phyloP scores from a whole-genome alignment of 1,140 invertebrate species.

The Helicoverpa armigera region DNA sequence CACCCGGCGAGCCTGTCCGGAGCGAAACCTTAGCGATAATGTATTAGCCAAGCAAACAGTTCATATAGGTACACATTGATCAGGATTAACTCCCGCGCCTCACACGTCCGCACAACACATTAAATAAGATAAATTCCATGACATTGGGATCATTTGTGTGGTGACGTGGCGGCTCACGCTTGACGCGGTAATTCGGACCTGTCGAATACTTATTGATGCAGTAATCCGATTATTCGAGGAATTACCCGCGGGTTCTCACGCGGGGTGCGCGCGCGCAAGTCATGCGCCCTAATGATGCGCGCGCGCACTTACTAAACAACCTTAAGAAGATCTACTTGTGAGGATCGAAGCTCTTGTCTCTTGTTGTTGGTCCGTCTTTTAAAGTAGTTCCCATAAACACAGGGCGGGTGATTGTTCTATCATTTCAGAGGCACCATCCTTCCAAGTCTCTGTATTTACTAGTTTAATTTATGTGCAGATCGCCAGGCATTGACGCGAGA shows the following conservation, averaged over 20 bases:
- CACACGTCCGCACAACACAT: constrained; percentile 8
- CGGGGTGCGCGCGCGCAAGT: constrained; percentile 58
- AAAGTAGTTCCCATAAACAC: too few species aligned
- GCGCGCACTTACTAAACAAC: neutral
- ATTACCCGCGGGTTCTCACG: constrained; percentile 52
- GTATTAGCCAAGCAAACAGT: neutral
- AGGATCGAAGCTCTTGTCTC: too few species aligned
- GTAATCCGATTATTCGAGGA: constrained; percentile 49
- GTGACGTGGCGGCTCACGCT: neutral
- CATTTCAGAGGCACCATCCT: too few species aligned
- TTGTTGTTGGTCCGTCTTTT: too few species aligned
- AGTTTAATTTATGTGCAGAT: neutral
- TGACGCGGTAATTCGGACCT: constrained; percentile 25
- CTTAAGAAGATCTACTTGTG: neutral
- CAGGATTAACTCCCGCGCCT: neutral
- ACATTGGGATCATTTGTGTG: neutral
- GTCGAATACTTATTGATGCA: constrained; percentile 40
- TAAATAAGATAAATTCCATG: neutral
- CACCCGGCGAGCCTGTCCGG: too few species aligned
- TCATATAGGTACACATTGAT: neutral
- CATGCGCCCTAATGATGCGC: constrained; percentile 65
- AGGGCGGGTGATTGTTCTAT: too few species aligned
- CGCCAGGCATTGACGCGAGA: neutral
- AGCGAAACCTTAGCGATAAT: neutral
- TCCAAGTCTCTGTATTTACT: too few species aligned